These are phyloP conservation scores for Aphelinus certus DNA, from an alignment of 1,140 invertebrate species.

Conservation along the genomic window DNA sequence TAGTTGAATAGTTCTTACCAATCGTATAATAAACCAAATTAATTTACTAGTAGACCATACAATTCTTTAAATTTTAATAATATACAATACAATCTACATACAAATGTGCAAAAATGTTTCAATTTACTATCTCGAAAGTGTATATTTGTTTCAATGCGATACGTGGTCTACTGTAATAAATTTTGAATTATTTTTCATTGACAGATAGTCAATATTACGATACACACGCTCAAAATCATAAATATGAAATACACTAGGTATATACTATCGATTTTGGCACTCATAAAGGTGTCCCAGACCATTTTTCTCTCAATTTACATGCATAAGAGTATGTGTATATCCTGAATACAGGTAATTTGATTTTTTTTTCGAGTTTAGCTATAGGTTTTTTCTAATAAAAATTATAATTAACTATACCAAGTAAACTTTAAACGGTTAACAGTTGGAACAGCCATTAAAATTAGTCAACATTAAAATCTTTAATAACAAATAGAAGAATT, in stretches of 20 bases:
- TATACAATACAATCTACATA: neutral
- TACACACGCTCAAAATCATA: slow-evolving; percentile 9
- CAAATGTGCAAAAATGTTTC: slow-evolving; percentile 18
- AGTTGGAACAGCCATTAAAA: neutral
- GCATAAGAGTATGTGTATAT: slow-evolving; percentile 31
- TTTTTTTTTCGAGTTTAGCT: slow-evolving; percentile 28
- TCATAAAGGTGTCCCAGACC: slow-evolving; percentile 58
- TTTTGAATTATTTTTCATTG: neutral
- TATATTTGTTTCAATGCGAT: slow-evolving; percentile 27
- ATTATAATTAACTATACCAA: slow-evolving; percentile 8
- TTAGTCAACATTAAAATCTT: slow-evolving; percentile 13
- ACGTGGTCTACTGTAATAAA: slow-evolving; percentile 30
- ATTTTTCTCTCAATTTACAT: slow-evolving; percentile 54
- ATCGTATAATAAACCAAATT: neutral
- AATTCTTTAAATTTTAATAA: neutral
- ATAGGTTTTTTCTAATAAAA: slow-evolving; percentile 35
- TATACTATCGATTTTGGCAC: slow-evolving; percentile 46
- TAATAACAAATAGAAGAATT: slow-evolving; percentile 1
- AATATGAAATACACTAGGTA: slow-evolving; percentile 38
- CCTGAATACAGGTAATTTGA: slow-evolving; percentile 34
- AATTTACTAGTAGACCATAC: neutral
- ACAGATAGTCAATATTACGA: neutral
- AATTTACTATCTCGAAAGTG: neutral
- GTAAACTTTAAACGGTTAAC: slow-evolving; percentile 6
- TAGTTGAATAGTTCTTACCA: too few species aligned